These are phyloP conservation scores for Lordiphosa mommai DNA, from an alignment of 1,140 invertebrate species.

Conservation along the genomic window DNA sequence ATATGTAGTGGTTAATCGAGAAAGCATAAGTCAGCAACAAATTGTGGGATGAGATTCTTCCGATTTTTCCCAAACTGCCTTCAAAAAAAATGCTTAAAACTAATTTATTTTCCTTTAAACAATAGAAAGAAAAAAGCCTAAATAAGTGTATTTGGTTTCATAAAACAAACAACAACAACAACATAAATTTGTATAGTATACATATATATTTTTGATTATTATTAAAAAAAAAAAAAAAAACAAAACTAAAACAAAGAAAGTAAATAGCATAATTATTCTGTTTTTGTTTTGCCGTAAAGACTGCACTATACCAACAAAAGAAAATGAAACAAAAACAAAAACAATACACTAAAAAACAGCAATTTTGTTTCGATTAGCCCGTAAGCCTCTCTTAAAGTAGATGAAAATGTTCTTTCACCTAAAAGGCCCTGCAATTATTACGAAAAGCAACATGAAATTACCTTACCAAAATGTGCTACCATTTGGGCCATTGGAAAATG, in stretches of 20 bases:
- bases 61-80: constrained; percentile 55
- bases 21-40: constrained; percentile 3
- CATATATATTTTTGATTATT: constrained; percentile 69
- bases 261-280: constrained; percentile 70
- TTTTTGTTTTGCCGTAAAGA: constrained; percentile 79
- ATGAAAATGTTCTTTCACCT: constrained; percentile 3
- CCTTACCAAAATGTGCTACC: constrained; percentile 52
- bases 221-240: constrained; percentile 48
- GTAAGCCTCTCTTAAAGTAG: neutral
- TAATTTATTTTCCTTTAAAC: neutral
- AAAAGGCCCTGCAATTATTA: constrained; percentile 43
- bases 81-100: constrained; percentile 18
- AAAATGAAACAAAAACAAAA: constrained; percentile 7
- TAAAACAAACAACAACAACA: constrained; percentile 19
- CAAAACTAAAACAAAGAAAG: constrained; percentile 29
- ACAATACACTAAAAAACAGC: constrained; percentile 4
- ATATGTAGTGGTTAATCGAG: neutral
- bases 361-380: constrained; percentile 3
- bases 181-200: constrained; percentile 12
- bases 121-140: constrained; percentile 27
- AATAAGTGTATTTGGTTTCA: constrained; percentile 74
- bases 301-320: constrained; percentile 76
- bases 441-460: constrained; percentile 65
- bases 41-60: constrained; percentile 39
- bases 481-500: constrained; percentile 15